These are phyloP conservation scores for Gambusia holbrooki DNA, from an alignment of 2,113 vertebrate genomes.

Conservation along the genomic window DNA sequence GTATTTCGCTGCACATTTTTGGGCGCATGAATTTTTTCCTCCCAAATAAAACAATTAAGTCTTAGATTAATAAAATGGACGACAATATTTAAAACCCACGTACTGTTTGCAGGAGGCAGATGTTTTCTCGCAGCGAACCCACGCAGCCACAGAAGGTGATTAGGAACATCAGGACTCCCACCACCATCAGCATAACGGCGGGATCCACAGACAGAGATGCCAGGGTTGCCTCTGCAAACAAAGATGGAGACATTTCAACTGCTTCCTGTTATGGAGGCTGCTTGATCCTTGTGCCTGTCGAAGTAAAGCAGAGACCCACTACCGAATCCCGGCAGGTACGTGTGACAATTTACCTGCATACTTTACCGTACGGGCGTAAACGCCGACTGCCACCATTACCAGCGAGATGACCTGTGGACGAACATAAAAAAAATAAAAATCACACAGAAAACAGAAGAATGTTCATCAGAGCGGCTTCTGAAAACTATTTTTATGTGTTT, in stretches of 20 bases:
- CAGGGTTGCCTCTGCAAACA: constrained; percentile 84
- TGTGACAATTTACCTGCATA: constrained; percentile 82
- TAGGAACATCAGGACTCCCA: constrained; percentile 91
- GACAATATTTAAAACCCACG: constrained; percentile 1
- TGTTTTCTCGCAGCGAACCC: constrained; percentile 92
- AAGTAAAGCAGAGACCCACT: background rate
- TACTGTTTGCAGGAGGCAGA: constrained; percentile 90
- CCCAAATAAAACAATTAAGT: background rate
- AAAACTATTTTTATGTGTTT: constrained; percentile 29
- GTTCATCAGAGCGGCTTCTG: background rate
- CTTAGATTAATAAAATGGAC: background rate
- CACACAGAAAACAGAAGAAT: background rate
- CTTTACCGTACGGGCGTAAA: constrained; percentile 89
- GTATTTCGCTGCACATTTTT: too few species aligned
- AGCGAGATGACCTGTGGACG: constrained; percentile 84
- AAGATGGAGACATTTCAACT: background rate
- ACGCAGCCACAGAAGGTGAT: constrained; percentile 96
- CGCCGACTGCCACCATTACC: constrained; percentile 86
- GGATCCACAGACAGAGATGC: constrained; percentile 88
- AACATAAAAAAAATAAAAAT: background rate
- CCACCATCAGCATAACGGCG: constrained; percentile 84
- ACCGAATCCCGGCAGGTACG: background rate
- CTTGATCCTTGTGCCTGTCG: background rate
- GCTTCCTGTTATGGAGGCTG: background rate
- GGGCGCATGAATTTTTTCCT: too few species aligned